Conservation (phyloP, 2,113 vertebrate genomes). For the Mesitornis unicolor region DNA sequence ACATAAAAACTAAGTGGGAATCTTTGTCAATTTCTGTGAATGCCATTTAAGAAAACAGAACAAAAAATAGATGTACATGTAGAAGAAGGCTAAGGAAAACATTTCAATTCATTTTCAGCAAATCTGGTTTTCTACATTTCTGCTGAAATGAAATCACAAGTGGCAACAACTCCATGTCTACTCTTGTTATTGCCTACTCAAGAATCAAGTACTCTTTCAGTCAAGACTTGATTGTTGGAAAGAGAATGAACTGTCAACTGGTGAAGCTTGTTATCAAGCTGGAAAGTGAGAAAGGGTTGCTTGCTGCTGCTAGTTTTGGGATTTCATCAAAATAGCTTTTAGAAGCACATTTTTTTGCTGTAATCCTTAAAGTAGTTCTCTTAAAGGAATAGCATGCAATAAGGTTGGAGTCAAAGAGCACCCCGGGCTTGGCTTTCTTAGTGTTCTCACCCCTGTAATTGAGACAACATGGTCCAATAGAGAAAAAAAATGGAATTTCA, state of each 20-base stretch:
- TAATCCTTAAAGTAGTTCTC: neutral
- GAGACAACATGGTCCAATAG: neutral
- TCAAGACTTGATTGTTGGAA: constrained; percentile 51
- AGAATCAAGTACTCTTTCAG: constrained; percentile 58
- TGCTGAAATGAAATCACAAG: constrained; percentile 57
- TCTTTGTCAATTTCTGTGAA: constrained; percentile 30
- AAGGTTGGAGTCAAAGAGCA: neutral
- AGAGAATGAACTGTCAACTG: constrained; percentile 61
- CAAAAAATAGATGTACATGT: constrained; percentile 28
- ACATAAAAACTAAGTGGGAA: neutral
- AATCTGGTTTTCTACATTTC: constrained; percentile 47
- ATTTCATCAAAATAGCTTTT: constrained; percentile 13
- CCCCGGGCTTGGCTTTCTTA: neutral
- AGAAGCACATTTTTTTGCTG: neutral
- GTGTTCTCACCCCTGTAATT: neutral
- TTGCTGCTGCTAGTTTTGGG: constrained; percentile 12
- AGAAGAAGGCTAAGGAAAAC: constrained; percentile 26
- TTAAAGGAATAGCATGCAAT: neutral
- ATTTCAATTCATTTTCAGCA: constrained; percentile 47
- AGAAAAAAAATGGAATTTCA: neutral
- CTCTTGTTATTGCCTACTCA: constrained; percentile 64
- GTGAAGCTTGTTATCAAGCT: constrained; percentile 48
- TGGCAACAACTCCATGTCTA: constrained; percentile 56
- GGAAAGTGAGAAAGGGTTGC: constrained; percentile 35
- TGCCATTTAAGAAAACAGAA: neutral